Evolutionary conservation across 2,113 vertebrate species (phyloP).

Genomic region (Thryonomys swinderianus): DNA sequence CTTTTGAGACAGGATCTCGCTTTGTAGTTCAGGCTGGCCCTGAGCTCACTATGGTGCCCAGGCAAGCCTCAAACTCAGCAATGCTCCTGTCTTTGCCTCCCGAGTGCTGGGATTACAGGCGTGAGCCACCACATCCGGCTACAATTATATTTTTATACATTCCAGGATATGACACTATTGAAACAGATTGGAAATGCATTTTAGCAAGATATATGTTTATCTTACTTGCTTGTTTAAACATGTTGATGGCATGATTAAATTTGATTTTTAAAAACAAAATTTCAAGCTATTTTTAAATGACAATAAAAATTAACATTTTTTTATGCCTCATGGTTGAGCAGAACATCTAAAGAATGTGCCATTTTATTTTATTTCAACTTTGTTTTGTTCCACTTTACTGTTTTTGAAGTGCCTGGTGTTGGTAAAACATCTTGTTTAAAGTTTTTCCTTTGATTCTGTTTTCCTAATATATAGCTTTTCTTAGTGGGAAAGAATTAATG

Average conservation of each 20-base stretch:
- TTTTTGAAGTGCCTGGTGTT: not conserved
- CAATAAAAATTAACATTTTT: not conserved
- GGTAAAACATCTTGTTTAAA: slow-evolving; percentile 16
- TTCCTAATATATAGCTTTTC: not conserved
- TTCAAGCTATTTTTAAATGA: not conserved
- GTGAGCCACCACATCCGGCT: no score
- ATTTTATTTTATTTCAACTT: slow-evolving; percentile 3
- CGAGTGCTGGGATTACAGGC: no score
- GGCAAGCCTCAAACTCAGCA: no score
- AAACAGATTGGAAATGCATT: not conserved
- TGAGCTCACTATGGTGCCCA: no score
- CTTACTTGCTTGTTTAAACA: not conserved
- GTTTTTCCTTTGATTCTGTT: not conserved
- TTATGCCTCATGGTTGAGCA: not conserved
- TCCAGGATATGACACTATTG: not conserved
- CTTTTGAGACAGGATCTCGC: no score
- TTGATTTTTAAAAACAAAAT: slow-evolving; percentile 23
- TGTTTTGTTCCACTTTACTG: not conserved
- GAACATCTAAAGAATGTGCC: not conserved
- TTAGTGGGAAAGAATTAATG: slow-evolving; percentile 21
- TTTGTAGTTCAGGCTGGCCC: no score
- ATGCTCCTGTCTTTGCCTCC: no score
- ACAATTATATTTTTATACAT: not conserved
- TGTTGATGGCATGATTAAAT: not conserved
- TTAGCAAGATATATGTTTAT: not conserved